phyloP scores from a whole-genome alignment of 2,113 vertebrate species.

The Setophaga coronata region DNA sequence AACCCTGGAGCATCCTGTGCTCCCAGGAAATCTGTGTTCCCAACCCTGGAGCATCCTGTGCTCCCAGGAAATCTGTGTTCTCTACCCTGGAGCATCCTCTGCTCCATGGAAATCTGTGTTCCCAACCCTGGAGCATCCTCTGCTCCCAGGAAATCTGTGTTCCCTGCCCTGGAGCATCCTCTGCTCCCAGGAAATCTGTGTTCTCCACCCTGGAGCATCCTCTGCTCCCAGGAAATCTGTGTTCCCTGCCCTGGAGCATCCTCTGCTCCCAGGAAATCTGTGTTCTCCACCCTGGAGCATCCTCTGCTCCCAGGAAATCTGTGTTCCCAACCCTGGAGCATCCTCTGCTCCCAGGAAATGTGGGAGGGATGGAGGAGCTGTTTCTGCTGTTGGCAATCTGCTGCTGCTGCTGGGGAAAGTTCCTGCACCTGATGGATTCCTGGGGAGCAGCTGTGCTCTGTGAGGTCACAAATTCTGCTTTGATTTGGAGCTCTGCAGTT shows the following conservation, averaged over 20 bases:
- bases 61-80: background rate
- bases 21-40: background rate
- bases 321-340: rapidly evolving
- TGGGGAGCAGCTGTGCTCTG: rapidly evolving
- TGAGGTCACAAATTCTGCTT: background rate
- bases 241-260: too few relatives aligned
- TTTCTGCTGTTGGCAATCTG: rapidly evolving
- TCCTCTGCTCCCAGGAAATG: background rate
- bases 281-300: rapidly evolving
- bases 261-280: background rate
- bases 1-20: background rate
- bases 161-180: too few relatives aligned
- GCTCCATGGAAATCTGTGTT: too few relatives aligned
- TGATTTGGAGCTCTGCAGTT: background rate
- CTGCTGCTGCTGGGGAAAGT: background rate
- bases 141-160: too few relatives aligned
- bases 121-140: too few relatives aligned
- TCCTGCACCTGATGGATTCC: background rate
- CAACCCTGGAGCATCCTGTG: background rate
- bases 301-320: background rate
- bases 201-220: background rate
- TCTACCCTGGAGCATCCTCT: too few relatives aligned
- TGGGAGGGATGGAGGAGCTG: background rate
- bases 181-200: background rate
- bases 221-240: background rate